These are phyloP conservation scores for Lagorchestes hirsutus DNA, from an alignment of 2,797 vertebrate genomes.

Conservation along the genomic window DNA sequence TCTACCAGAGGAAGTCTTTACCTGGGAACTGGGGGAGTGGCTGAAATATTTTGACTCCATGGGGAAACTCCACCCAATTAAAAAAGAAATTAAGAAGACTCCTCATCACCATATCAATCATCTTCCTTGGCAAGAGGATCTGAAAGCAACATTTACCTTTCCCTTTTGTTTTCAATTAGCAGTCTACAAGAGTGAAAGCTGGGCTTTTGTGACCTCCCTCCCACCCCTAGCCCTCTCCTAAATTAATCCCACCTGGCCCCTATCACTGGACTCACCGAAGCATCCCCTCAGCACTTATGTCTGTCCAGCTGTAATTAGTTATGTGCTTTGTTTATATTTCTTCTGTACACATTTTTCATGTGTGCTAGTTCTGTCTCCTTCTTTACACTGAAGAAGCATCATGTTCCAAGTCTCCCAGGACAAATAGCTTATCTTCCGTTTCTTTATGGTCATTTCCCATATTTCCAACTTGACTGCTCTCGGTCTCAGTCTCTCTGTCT, in stretches of 20 bases:
- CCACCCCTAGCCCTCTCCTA: background rate
- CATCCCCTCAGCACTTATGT: background rate
- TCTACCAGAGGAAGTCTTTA: background rate
- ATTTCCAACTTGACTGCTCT: background rate
- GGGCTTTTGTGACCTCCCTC: background rate
- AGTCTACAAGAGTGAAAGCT: background rate
- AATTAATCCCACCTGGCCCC: background rate
- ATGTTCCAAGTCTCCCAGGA: background rate
- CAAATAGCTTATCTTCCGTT: background rate
- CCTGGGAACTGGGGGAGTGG: conserved; percentile 11
- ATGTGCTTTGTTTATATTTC: background rate
- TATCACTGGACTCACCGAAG: background rate
- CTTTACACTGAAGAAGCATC: background rate
- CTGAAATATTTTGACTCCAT: background rate
- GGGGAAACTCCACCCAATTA: conserved; percentile 16
- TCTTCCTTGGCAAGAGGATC: conserved; percentile 6
- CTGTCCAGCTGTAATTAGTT: background rate
- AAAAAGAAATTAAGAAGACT: conserved; percentile 7
- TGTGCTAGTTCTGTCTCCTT: background rate
- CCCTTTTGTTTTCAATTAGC: conserved; percentile 56
- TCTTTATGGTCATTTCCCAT: background rate
- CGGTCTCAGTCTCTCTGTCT: background rate
- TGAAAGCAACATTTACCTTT: conserved; percentile 48
- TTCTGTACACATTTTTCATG: conserved; percentile 3
- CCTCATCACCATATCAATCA: conserved; percentile 4